Evolutionary conservation across 2,797 vertebrate species (phyloP).

Genomic region (Takifugu rubripes): DNA sequence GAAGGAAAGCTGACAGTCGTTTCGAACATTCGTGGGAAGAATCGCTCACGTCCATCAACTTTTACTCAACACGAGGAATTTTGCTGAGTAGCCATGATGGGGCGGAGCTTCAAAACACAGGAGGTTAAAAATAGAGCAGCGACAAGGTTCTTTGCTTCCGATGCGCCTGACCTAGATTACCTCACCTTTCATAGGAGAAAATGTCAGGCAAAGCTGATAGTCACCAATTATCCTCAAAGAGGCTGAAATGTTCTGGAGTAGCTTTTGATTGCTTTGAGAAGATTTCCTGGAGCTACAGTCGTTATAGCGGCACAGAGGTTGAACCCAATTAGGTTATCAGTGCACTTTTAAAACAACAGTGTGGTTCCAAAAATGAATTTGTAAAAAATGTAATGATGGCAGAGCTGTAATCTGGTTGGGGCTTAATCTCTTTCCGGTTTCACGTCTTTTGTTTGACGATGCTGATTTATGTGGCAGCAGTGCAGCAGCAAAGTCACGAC

Average conservation of each 20-base stretch:
- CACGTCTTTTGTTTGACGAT: not conserved
- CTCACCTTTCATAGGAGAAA: constrained; percentile 41
- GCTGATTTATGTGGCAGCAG: too few relatives aligned
- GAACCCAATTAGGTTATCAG: constrained; percentile 5
- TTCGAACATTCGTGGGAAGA: constrained; percentile 15
- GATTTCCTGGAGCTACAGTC: constrained; percentile 14
- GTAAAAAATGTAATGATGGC: not conserved
- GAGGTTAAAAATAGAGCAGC: constrained; percentile 40
- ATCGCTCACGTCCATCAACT: constrained; percentile 8
- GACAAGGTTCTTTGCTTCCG: constrained; percentile 32
- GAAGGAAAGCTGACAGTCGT: constrained; percentile 5
- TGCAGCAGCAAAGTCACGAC: too few relatives aligned
- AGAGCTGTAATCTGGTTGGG: not conserved
- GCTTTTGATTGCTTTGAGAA: constrained; percentile 9
- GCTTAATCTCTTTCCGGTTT: constrained; percentile 7
- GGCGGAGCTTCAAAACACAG: constrained; percentile 31
- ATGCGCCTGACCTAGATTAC: constrained; percentile 50
- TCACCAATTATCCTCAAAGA: constrained; percentile 6
- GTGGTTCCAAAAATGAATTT: constrained; percentile 3
- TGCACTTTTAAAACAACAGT: not conserved
- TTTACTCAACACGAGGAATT: constrained; percentile 16
- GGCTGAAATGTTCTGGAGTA: constrained; percentile 9
- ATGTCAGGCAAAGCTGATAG: constrained; percentile 13
- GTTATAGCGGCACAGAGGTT: constrained; percentile 5
- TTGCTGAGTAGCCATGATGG: constrained; percentile 25